These are phyloP conservation scores for Picus viridis DNA, from an alignment of 2,797 vertebrate genomes.

Conservation along the genomic window DNA sequence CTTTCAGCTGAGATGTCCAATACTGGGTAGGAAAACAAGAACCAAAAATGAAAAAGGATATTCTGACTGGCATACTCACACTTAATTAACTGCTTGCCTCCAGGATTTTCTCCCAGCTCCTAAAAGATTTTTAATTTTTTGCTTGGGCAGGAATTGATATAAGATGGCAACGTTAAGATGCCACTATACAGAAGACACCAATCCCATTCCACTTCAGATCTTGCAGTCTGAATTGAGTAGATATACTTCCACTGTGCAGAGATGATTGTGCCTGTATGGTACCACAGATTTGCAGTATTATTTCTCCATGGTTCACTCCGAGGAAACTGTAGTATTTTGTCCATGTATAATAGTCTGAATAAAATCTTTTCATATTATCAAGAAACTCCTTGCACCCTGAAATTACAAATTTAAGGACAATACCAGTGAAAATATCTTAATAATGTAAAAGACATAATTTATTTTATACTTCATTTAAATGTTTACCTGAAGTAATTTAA, in stretches of 20 bases:
- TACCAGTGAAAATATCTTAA: not conserved
- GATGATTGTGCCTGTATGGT: accelerated
- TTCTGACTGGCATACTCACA: accelerated
- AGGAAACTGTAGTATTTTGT: not conserved
- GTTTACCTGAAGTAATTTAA: not conserved
- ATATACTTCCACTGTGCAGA: not conserved
- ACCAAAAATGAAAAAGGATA: not conserved
- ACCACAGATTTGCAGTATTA: not conserved
- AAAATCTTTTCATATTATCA: not conserved
- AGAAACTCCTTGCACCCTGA: not conserved
- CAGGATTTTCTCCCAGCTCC: not conserved
- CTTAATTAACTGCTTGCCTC: not conserved
- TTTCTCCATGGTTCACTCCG: not conserved
- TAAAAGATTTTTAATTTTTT: not conserved
- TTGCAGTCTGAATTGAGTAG: not conserved
- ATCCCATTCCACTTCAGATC: not conserved
- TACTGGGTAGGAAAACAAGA: not conserved
- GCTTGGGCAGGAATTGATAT: not conserved
- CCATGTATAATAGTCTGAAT: not conserved
- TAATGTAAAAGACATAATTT: not conserved
- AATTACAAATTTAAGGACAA: not conserved
- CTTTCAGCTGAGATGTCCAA: not conserved
- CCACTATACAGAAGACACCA: not conserved
- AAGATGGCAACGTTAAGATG: not conserved
- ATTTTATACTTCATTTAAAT: not conserved